Percentiles rank a stretch among this genome's conserved stretches.
phyloP scores from a whole-genome alignment of 1,140 invertebrate genomes.

The Scaptodrosophila lebanonensis region DNA sequence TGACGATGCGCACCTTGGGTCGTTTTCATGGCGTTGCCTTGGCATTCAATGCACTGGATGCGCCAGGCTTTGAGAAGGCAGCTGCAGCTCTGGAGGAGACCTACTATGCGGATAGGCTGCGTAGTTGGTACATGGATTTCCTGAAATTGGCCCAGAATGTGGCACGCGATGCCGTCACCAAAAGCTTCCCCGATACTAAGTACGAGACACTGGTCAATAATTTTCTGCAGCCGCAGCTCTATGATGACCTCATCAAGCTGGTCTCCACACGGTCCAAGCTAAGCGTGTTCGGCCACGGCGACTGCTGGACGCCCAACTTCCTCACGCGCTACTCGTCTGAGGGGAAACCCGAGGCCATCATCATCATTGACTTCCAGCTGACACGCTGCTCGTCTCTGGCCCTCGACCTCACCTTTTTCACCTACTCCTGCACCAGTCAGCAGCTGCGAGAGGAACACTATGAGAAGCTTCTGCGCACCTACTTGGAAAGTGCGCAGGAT shows the following conservation, averaged over 20 bases:
- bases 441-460: constrained; percentile 80
- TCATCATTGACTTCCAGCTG: constrained; percentile 85
- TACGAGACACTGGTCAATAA: constrained; percentile 80
- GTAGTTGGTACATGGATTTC: constrained; percentile 82
- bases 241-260: constrained; percentile 66
- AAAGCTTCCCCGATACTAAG: constrained; percentile 80
- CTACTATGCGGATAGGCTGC: constrained; percentile 80
- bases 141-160: constrained; percentile 79
- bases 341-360: constrained; percentile 77
- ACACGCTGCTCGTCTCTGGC: constrained; percentile 80
- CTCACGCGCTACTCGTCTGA: constrained; percentile 78
- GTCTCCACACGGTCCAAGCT: constrained; percentile 57
- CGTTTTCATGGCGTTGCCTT: constrained; percentile 84
- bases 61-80: constrained; percentile 79
- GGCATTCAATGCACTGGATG: constrained; percentile 82
- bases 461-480: constrained; percentile 79
- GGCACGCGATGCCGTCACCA: constrained; percentile 81
- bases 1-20: constrained; percentile 81
- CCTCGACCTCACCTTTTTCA: constrained; percentile 81
- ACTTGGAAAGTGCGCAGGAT: constrained; percentile 79
- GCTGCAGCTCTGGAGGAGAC: constrained; percentile 67
- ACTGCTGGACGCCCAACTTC: constrained; percentile 87
- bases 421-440: constrained; percentile 82
- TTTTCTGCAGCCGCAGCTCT: constrained; percentile 78
- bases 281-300: constrained; percentile 83